Evolutionary conservation across 2,888 invertebrate species (phyloP), one percentile per base, ranked within the genome.

Genomic region (Sinotaia quadrata): DNA sequence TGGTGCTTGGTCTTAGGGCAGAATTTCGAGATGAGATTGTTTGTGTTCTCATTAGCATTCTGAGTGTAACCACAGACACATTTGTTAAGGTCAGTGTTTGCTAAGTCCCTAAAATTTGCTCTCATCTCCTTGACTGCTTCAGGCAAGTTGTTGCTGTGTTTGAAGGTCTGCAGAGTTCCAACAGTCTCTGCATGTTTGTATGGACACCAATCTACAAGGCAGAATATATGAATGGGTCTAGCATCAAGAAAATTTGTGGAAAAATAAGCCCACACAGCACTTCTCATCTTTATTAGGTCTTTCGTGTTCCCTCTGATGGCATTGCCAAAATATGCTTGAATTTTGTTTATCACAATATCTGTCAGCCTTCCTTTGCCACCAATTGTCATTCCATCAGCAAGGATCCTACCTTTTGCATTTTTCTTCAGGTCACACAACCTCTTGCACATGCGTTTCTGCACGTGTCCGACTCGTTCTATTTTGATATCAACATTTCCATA

Each of bases 391-490:
- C 37, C 59, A 59, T 59, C 59, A 27, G 37, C 41, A 12, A 59
- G 41, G 18, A 12, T 24, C 36, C 18, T 21, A 4, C 44, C 59
- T 29, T 59, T 59, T 18, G n/a, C 18, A 18, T 41, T 27, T 10
- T 44, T 37, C 31, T 54, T 56, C 37, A 54, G 54, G 18, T 18
- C n/a, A 18, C 41, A 8, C 37, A 52, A 15, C 31, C 65, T 54
- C 21, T 37, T 54, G 5, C 56, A 54, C 21, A 36, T 34, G 5
- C 54, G 0, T 5, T 65, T 65, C 41, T 65, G 56, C 29, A 54
- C 65, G 36, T 56, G 65, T 10, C 65, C 65, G 24, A 65, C 65
- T 41, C 41, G 56, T 29, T 29, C 41, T 10, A 65, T 21, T 15
- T 56, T 54, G 18, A 65, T 27, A 4, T 12, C 36, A 29, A 29